Base-by-base conservation (phyloP, 2,113 vertebrate genomes). In the Rynchops niger region DNA sequence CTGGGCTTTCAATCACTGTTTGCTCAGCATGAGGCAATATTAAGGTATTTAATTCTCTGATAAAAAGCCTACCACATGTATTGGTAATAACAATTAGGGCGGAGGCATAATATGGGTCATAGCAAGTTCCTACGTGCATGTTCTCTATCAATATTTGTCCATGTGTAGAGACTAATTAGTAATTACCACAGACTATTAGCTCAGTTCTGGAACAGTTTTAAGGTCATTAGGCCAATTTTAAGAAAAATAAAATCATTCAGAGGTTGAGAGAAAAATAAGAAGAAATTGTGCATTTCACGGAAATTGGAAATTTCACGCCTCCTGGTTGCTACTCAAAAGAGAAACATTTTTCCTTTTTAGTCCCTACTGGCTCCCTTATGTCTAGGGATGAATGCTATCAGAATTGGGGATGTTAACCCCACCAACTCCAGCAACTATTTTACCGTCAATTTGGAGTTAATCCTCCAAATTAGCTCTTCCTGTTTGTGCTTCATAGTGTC, bases 91-190 rank as follows among this genome's bases (percentile, higher is more conserved):
- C 10, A 78, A 6, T 74, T 14, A 55, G 36, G 81, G 93, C 72
- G 91, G 87, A 91, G 89, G 47, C 26, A 49, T 5, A 36, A 38
- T 30, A 38, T 17, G 45, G 50, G 42, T 86, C 16, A 1, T 18
- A 40, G 58, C 34, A 67, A 81, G 76, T 49, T 80, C 73, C 47
- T 55, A 27, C 7, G 4, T 38, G 34, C 29, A 11, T 47, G 71
- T 74, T 81, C 82, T 86, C 59, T 56, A 40, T 82, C 83, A 96
- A 84, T 95, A 95, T 96, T 92, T 91, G 34, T 30, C 59, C 26
- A 5, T 38, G 11, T 18, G 11, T 62, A 43, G 55, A 86, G 49
- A 27, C 8, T 73, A 85, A 36, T 15, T 38, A 77, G 49, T 62
- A 72, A 50, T 45, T 21, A 4, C 12, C 10, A 10, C 0, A 36